Percentiles rank a stretch among this genome's conserved stretches.
Evolutionary conservation across 1,140 invertebrate genomes (phyloP).

Genomic region (Oreohelix idahoensis): DNA sequence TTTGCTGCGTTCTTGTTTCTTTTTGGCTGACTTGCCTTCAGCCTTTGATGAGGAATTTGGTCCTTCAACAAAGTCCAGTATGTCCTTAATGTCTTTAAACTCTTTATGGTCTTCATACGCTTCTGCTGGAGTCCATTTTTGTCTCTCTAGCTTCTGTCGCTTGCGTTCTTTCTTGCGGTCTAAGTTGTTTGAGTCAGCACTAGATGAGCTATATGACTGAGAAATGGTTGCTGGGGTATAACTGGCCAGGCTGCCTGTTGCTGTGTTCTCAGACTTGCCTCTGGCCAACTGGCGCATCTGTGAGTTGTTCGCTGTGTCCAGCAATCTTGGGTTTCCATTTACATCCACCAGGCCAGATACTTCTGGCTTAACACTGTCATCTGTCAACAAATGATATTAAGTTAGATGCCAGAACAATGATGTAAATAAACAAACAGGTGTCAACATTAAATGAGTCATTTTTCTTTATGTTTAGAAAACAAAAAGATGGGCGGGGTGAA

Average conservation of each 20-base stretch:
- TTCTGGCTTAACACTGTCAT: slow-evolving; percentile 20
- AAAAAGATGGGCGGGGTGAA: too few relatives aligned
- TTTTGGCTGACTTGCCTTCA: slow-evolving; percentile 4
- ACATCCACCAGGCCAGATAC: slow-evolving; percentile 17
- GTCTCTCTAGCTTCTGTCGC: neutral
- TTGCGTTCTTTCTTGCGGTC: slow-evolving; percentile 16
- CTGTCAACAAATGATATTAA: slow-evolving; percentile 3
- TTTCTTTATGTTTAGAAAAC: too few relatives aligned
- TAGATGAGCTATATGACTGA: neutral
- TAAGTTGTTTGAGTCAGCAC: neutral
- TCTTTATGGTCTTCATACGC: neutral
- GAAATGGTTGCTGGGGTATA: neutral
- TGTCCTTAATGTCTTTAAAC: neutral
- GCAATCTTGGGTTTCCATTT: slow-evolving; percentile 16
- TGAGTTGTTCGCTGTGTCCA: neutral
- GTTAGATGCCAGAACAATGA: too few relatives aligned
- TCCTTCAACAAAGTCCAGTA: slow-evolving; percentile 20
- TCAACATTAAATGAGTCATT: too few relatives aligned
- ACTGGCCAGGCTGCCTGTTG: neutral
- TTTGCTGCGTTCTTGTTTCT: slow-evolving; percentile 15
- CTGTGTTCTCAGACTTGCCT: neutral
- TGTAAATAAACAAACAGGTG: too few relatives aligned
- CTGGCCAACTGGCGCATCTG: slow-evolving; percentile 25
- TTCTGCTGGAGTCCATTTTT: slow-evolving; percentile 4
- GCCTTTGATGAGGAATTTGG: too few relatives aligned